Conservation (phyloP, 2,797 vertebrate species). For the Adelosebastes latens region DNA sequence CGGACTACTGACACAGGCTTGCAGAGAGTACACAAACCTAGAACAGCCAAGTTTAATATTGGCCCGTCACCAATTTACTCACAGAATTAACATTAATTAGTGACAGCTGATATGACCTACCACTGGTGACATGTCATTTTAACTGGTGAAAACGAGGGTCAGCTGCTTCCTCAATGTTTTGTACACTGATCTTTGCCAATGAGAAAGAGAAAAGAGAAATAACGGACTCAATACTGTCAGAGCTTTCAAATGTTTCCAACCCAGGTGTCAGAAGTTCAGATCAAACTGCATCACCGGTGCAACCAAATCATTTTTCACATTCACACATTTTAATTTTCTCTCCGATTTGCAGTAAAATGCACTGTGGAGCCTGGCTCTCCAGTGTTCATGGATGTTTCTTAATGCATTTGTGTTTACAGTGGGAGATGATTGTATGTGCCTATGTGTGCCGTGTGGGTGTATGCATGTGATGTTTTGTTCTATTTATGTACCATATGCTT, state of each 20-base stretch:
- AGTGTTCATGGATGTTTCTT: background rate
- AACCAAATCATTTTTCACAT: background rate
- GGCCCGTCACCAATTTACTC: background rate
- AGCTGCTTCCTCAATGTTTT: background rate
- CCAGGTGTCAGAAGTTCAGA: background rate
- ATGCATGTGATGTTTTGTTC: conserved; percentile 8
- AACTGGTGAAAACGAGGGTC: background rate
- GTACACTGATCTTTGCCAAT: background rate
- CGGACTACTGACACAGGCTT: background rate
- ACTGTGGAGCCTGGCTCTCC: background rate
- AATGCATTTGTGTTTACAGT: background rate
- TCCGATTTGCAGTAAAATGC: background rate
- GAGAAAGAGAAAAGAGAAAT: background rate
- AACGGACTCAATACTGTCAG: background rate
- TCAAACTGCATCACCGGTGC: background rate
- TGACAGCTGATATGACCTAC: background rate
- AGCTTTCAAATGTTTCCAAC: background rate
- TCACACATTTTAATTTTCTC: background rate
- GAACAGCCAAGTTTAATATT: background rate
- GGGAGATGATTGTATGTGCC: background rate
- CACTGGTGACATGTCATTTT: background rate
- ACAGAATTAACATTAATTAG: background rate
- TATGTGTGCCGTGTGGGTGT: conserved; percentile 8
- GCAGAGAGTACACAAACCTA: background rate
- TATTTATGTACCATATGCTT: conserved; percentile 14